These are phyloP conservation scores for Scaptomyza caliginosa DNA, from an alignment of 2,888 invertebrate genomes.

Conservation along the genomic window DNA sequence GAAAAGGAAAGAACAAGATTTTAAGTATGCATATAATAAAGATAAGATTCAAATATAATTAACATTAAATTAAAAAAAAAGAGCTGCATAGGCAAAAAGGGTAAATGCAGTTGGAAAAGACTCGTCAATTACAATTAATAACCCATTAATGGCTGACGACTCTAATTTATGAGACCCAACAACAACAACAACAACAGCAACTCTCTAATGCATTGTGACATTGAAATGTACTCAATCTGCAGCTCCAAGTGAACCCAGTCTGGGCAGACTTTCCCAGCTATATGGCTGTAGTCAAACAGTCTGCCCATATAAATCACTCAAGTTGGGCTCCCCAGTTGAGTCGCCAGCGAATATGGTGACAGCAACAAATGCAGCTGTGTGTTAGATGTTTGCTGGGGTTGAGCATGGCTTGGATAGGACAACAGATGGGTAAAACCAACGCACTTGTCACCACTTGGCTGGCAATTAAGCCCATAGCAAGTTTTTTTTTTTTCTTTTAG, in stretches of 20 bases:
- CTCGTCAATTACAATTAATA: conserved; percentile 53
- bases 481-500: conserved; percentile 35
- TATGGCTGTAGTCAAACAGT: conserved; percentile 33
- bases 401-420: background rate
- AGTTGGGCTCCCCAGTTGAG: conserved; percentile 28
- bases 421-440: conserved; percentile 36
- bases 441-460: conserved; percentile 60
- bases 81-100: conserved; percentile 17
- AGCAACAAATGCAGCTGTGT: conserved; percentile 23
- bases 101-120: conserved; percentile 7
- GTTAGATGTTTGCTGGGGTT: conserved; percentile 25
- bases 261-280: conserved; percentile 57
- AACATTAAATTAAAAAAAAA: conserved; percentile 17
- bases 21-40: conserved; percentile 2
- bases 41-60: conserved; percentile 38
- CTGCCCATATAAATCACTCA: conserved; percentile 67
- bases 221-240: conserved; percentile 34
- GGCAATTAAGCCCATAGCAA: conserved; percentile 67
- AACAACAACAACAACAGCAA: too few species aligned
- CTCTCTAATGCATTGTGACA: conserved; percentile 45
- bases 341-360: conserved; percentile 9
- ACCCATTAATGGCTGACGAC: conserved; percentile 38
- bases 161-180: conserved; percentile 23
- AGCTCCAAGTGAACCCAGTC: background rate
- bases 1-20: conserved; percentile 20